Conservation (phyloP, 2,797 vertebrate genomes). For the Premnoplex brunnescens region DNA sequence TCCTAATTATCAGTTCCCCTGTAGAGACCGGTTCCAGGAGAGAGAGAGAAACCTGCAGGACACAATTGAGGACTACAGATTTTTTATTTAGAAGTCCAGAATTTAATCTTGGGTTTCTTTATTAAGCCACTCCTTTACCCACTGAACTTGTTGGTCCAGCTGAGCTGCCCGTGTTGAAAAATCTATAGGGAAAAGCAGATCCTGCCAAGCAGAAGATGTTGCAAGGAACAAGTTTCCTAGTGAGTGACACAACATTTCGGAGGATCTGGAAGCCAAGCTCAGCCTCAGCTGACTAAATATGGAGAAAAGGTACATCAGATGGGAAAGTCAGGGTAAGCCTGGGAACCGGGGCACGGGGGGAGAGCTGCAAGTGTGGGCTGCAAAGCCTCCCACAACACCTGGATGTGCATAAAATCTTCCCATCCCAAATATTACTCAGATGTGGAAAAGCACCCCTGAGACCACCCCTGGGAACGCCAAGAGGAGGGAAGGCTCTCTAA, state of each 20-base stretch:
- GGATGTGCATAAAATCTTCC: fast-evolving
- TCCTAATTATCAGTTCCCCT: neutral
- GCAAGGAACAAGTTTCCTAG: neutral
- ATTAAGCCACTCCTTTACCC: neutral
- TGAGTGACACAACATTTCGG: neutral
- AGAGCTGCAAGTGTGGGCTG: neutral
- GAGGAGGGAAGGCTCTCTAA: neutral
- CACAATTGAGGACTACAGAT: neutral
- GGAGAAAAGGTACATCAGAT: conserved; percentile 44
- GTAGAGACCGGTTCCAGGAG: neutral
- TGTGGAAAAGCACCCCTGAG: neutral
- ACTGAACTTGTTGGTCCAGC: neutral
- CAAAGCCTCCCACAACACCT: neutral
- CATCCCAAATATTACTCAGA: neutral
- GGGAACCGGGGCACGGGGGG: neutral
- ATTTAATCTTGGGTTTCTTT: neutral
- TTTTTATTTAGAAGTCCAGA: neutral
- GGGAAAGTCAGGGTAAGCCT: conserved; percentile 31
- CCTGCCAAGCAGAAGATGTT: neutral
- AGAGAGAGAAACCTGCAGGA: neutral
- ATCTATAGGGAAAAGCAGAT: neutral
- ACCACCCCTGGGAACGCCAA: neutral
- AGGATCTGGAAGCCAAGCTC: conserved; percentile 11
- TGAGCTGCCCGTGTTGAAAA: neutral
- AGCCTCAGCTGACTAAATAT: conserved; percentile 47